Evolutionary conservation across 30 jellyfish, hydroid and myxozoan species (phyloP), one percentile per base, ranked within the genome.

Genomic region (Catostylus mosaicus): DNA sequence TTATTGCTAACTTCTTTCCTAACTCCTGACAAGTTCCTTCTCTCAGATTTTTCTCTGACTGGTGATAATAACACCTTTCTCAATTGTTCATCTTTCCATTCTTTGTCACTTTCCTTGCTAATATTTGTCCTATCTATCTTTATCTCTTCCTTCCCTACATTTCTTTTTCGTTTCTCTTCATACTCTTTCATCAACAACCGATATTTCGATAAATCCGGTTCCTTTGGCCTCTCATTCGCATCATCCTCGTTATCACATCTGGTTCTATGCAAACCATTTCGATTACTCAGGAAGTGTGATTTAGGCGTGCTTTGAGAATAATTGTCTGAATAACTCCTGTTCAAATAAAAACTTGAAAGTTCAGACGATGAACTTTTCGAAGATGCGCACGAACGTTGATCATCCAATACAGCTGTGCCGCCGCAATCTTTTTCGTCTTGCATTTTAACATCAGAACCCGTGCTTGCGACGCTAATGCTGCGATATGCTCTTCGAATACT

Each of bases 401-500:
- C 50, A 0, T 34, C 71, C 16, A 34, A 3, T n/a, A 24, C 59
- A 27, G 57, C 32, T 56, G 78, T 3, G 14, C 27, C 78, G 24
- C 66, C 46, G 37, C n/a, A n/a, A 45, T 31, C 77, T 19, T 59
- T 23, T 59, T 59, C 38, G 9, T 59, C 71, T 26, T 16, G 40
- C 14, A 3, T 26, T 11, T 73, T 56, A 7, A 32, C 60, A 10
- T 80, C 90, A 12, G 90, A 66, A 40, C 40, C 73, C 3, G 40
- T 64, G 74, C 89, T 78, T 7, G 62, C 77, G 18, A 78, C 20
- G 73, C 89, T 78, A 24, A 18, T 23, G 11, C 81, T 60, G 10
- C 90, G 83, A 64, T 38, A 20, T 11, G 82, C 24, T 24, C 68
- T 40, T 30, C 90, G 83, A 65, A 80, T 34, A 37, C 90, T 73